phyloP scores from a whole-genome alignment of 2,888 invertebrate species.

The Teleogryllus oceanicus region DNA sequence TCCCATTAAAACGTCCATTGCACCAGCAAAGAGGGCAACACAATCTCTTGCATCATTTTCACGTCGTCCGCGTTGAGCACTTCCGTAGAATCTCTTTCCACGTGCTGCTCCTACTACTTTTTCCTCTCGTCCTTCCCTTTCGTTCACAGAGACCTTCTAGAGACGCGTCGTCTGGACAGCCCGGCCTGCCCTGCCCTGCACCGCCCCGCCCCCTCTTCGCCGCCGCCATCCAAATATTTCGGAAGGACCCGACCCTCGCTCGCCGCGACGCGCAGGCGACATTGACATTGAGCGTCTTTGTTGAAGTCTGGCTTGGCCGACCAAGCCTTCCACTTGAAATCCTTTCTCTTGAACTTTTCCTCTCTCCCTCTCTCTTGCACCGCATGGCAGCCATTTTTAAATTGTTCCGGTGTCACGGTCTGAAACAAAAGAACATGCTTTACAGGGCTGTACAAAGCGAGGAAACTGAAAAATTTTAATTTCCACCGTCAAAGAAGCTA shows the following conservation, averaged over 20 bases:
- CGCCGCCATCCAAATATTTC: neutral
- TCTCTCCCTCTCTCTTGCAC: conserved; percentile 9
- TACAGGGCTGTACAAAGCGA: neutral
- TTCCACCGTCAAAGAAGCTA: neutral
- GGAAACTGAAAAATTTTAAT: neutral
- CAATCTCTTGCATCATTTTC: no score
- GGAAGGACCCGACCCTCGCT: no score
- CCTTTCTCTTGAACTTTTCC: conserved; percentile 1
- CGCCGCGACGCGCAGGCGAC: neutral
- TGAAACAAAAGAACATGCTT: conserved; percentile 5
- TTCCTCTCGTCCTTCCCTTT: no score
- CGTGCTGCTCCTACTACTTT: no score
- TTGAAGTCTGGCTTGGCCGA: conserved; percentile 18
- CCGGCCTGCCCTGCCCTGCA: neutral
- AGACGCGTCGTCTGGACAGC: neutral
- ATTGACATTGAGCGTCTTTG: conserved; percentile 18
- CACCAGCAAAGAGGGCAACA: no score
- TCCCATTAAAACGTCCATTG: no score
- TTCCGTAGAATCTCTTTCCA: no score
- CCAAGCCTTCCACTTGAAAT: conserved; percentile 8
- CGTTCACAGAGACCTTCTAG: no score
- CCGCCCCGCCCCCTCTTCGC: neutral
- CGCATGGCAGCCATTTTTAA: neutral
- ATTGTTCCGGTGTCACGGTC: conserved; percentile 2
- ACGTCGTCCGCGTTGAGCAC: no score